Evolutionary conservation across 2,113 vertebrate species (phyloP), one percentile per base, ranked within the genome.

Genomic region (Clupea harengus): DNA sequence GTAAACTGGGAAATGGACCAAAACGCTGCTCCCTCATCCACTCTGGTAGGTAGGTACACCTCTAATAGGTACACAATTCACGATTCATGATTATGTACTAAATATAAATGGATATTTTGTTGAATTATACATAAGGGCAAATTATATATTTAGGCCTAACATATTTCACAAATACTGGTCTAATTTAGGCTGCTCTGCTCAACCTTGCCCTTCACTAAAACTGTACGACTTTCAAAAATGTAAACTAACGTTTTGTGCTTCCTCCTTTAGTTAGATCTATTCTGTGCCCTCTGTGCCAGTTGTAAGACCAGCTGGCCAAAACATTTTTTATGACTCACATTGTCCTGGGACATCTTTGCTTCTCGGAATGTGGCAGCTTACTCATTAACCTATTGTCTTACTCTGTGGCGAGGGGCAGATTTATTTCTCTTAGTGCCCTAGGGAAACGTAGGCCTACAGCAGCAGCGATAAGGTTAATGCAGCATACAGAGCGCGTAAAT

Each of bases 401-500:
- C 13, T 49, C 1, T 11, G 1, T 39, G 39, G 39, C 39, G 39
- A 39, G 39, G 39, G 39, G 1, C 39, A 39, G 39, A 39, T 39
- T 39, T 39, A 39, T 39, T 39, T 39, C 39, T 39, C 2, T 39
- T 39, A 39, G 39, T 39, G 39, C 39, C 39, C 39, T 39, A 39
- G 39, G 39, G 2, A 1, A 39, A 39, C 39, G 39, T 1, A 39
- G 39, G 39, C 39, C 39, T 39, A 39, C 39, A 39, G 57, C 72
- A 52, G 44, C 6, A 25, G 2, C 87, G 86, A 18, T 91, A 84
- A 85, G 87, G 90, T 84, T 49, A 82, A 91, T 83, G 86, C 81
- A 81, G 81, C 46, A 81, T 67, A 83, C 84, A 45, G 87, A 86
- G 72, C 81, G 85, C n/a, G 89, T 92, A 85, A 92, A 91, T 94